Base-by-base conservation (phyloP, 2,797 vertebrate genomes). In the Thalassophryne amazonica region DNA sequence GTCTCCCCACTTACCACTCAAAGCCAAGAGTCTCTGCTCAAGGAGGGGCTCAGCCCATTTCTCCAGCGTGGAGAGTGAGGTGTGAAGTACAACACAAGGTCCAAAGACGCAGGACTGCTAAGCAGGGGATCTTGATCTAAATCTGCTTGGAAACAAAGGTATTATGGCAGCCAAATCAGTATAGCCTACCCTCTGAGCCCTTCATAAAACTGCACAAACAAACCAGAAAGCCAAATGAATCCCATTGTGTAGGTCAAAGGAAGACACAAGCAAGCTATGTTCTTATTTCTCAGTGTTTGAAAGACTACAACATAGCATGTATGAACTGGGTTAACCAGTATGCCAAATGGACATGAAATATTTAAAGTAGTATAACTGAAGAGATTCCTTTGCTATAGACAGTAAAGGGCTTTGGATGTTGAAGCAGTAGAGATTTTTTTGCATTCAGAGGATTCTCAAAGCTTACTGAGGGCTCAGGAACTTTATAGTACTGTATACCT, bases 1-100 rank as follows among this genome's bases (percentile, higher is more conserved):
- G 36, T 91, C 91, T 15, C 90, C 91, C 33, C 90, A 90, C 80
- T 78, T 88, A 81, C 88, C 93, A 67, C 87, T 91, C 65, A 88
- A 94, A 91, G 73, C 92, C 73, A 93, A 92, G 87, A 93, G 91
- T 83, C 88, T 96, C 79, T 93, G 94, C 79, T 94, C 93, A 0
- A 89, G 94, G 47, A 86, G 93, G 22, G 93, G 92, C 55, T 95
- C 94, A 1, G 92, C 94, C 46, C 94, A 95, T 65, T 96, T 95
- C 78, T 95, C 94, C 78, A 96, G 94, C 24, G 91, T 97, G 61
- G 94, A 97, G 84, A 96, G 94, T 1, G 94, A 97, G 79, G 94
- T 97, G 76, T 96, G 92, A 97, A 46, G 47, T 51, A 65, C 25
- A 29, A 37, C 28, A 71, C 72, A 19, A 32, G 45, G 35, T 66